Evolutionary conservation across 1,140 invertebrate species (phyloP), one percentile per base, ranked within the genome.

Genomic region (Tenebrio molitor): DNA sequence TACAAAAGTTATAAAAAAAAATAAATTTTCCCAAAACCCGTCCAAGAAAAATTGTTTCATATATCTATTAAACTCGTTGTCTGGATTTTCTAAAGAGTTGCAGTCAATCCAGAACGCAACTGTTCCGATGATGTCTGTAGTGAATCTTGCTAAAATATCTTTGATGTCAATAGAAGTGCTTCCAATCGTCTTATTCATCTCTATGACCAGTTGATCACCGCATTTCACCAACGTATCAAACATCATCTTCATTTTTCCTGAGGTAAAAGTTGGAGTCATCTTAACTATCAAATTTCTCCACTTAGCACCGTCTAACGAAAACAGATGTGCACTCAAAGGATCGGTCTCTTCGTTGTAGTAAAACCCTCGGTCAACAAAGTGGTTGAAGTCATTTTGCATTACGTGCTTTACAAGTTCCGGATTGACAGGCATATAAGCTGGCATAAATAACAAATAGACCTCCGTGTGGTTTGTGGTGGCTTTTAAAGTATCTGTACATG

Each of bases 31-130:
- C 16, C 10, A 41, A 42, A 29, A 42, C 0, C 8, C 36, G 1
- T 8, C 34, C 10, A 36, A 12, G 17, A 71, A 71, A 17, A 65
- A 6, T 15, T 12, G 6, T 69, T 75, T 75, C 0, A 84, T 85
- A 71, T 85, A 80, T 76, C 81, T 78, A 58, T 83, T 76, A 74
- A 89, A 88, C 63, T 85, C 81, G 5, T 81, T 85, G 42, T 87
- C 80, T 21, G 85, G 83, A 69, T 88, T 81, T 25, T 80, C 77
- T 8, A 89, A 72, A 4, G 84, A 79, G 65, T 87, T 85, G 72
- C 83, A 83, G 50, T 88, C 77, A 2, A 89, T 78, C 0, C 88
- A 88, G 76, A 89, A 90, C 1, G 84, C 87, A 65, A 85, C 86
- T 0, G 84, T 84, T 0, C 85, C 86, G 64, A 88, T 88, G 6